phyloP scores from a whole-genome alignment of 2,113 vertebrate species.

The Otis tarda region DNA sequence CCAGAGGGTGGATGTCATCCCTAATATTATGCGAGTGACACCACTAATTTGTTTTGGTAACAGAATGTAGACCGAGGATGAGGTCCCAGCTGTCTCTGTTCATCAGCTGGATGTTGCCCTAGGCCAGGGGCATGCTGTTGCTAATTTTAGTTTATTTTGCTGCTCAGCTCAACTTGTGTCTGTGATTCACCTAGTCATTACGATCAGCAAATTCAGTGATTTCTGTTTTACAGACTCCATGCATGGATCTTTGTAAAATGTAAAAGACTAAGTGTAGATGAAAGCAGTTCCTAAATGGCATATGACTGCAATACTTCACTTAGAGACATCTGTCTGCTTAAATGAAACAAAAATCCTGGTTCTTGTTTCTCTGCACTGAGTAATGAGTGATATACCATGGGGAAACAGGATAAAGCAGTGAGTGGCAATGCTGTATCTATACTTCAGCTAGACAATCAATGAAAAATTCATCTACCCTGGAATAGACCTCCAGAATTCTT shows the following conservation, averaged over 20 bases:
- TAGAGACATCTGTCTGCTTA: neutral
- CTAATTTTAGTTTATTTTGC: constrained; percentile 60
- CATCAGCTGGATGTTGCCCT: constrained; percentile 46
- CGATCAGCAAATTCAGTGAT: constrained; percentile 42
- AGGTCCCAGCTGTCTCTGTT: constrained; percentile 41
- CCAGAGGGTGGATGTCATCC: neutral
- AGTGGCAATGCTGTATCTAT: neutral
- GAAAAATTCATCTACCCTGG: neutral
- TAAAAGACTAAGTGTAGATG: neutral
- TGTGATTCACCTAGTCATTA: constrained; percentile 43
- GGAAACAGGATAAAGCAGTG: neutral
- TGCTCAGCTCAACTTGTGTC: constrained; percentile 22
- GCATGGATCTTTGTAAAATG: neutral
- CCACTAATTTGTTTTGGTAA: neutral
- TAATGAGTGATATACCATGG: neutral
- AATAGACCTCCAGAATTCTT: neutral
- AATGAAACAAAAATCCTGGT: neutral
- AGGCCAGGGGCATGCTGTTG: constrained; percentile 32
- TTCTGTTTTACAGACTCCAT: neutral
- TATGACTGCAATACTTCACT: neutral
- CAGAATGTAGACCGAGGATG: constrained; percentile 10
- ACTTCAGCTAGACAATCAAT: neutral
- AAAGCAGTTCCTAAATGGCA: neutral
- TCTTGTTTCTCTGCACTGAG: neutral
- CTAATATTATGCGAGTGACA: neutral